Conservation (phyloP, 2,888 invertebrate genomes). For the Escarpia spicata region DNA sequence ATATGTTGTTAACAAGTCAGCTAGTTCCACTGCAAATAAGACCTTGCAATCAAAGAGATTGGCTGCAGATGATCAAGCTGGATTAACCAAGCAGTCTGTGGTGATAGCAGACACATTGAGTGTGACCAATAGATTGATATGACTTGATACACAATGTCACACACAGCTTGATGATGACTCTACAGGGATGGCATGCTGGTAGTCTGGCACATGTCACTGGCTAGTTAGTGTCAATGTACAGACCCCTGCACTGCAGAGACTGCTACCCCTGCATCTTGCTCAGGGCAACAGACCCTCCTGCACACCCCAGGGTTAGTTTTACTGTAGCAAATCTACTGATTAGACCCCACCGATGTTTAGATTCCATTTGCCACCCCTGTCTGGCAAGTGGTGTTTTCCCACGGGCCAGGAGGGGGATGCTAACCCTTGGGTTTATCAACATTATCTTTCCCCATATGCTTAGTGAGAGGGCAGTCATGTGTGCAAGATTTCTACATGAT, state of each 20-base stretch:
- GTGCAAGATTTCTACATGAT: not conserved
- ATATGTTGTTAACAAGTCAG: not conserved
- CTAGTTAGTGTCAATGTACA: constrained; percentile 12
- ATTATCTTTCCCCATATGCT: not conserved
- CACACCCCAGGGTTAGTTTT: not conserved
- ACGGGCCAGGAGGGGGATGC: not conserved
- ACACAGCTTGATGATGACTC: constrained; percentile 5
- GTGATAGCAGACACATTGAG: not conserved
- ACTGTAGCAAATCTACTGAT: constrained; percentile 13
- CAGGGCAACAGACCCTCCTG: not conserved
- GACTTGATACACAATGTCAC: not conserved
- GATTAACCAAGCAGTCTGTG: not conserved
- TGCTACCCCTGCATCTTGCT: not conserved
- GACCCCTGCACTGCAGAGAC: not conserved
- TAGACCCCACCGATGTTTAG: not conserved
- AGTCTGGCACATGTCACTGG: not conserved
- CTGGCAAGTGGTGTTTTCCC: not conserved
- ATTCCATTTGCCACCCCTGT: constrained; percentile 10
- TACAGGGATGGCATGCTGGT: not conserved
- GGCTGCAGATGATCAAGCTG: not conserved
- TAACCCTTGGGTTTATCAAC: constrained; percentile 1
- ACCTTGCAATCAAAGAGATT: not conserved
- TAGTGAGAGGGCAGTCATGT: not conserved
- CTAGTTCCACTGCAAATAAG: not conserved
- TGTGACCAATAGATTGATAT: not conserved